Base-by-base conservation (phyloP, 2,888 invertebrate genomes). In the Microdon myrmicae region DNA sequence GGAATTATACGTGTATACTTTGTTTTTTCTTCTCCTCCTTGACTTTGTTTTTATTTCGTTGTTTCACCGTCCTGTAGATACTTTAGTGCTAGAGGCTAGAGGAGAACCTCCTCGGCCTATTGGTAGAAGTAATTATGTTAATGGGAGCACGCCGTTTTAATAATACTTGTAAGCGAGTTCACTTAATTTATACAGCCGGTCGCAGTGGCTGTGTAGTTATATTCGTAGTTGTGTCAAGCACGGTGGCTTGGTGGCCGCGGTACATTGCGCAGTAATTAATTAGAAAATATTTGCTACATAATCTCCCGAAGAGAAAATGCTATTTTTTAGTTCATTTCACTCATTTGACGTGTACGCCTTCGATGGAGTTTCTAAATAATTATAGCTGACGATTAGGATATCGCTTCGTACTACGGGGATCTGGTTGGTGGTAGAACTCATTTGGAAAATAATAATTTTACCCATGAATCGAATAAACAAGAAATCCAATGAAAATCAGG, bases 81-180 rank as follows among this genome's bases (percentile, higher is more conserved):
- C 14, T 6, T 10, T 43, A 19, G 43, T 39, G 29, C 34, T 38
- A 39, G 32, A 44, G 38, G 29, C 34, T 38, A 39, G 32, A 44
- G 38, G 16, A 20, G 32, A 41, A 22, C 20, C 41, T 51, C 56
- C 41, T 51, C 29, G 17, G 25, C 22, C 31, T 20, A 32, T 23
- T 44, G 41, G 47, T 32, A 49, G 23, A 35, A 45, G 45, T 41
- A 56, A 61, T 61, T 61, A 61, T 61, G 49, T 49, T 51, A 64
- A 64, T 64, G 49, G 49, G 41, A 48, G 61, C 37, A 55, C 41
- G 48, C 29, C 22, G 47, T 56, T 56, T 51, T 41, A 51, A 51
- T 56, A 49, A 44, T 32, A 48, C 41, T 35, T 13, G 9, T 17
- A 22, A 12, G 41, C 20, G 51, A 41, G 17, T 43, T 29, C 23